A percentile compares a stretch with the other conserved stretches of the same genome.
Conservation (phyloP, 2,888 invertebrate genomes). For the Melanophora roralis region DNA sequence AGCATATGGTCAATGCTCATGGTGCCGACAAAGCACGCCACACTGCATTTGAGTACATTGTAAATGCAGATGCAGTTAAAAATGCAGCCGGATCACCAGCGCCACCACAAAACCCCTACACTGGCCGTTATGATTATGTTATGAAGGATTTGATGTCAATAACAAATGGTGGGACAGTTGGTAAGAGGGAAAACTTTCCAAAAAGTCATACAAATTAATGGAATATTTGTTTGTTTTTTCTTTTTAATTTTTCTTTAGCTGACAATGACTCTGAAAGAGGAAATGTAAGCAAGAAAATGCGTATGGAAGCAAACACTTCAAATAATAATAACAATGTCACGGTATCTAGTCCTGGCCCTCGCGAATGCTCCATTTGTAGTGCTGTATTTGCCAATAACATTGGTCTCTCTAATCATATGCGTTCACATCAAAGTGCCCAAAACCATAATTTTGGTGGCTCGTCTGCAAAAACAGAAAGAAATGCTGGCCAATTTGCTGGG, state of each 20-base stretch:
- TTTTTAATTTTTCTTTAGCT: conserved; percentile 57
- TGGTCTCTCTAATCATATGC: conserved; percentile 76
- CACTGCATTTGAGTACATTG: conserved; percentile 74
- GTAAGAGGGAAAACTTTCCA: conserved; percentile 64
- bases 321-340: conserved; percentile 45
- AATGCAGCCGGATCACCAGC: conserved; percentile 66
- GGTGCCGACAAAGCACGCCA: conserved; percentile 73
- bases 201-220: conserved; percentile 10
- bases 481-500: conserved; percentile 22
- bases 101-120: conserved; percentile 69
- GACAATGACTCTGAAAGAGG: conserved; percentile 71
- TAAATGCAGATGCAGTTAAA: conserved; percentile 75
- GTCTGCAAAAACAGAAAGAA: conserved; percentile 56
- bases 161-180: conserved; percentile 75
- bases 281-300: conserved; percentile 70
- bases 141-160: conserved; percentile 77
- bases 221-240: conserved; percentile 7
- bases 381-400: conserved; percentile 75
- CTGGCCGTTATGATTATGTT: conserved; percentile 75
- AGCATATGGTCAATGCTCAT: conserved; percentile 76
- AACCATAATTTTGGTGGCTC: conserved; percentile 64
- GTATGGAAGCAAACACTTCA: conserved; percentile 66
- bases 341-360: conserved; percentile 57
- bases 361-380: conserved; percentile 75
- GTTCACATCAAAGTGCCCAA: conserved; percentile 73